These are phyloP conservation scores for Epirrita christyi DNA, from an alignment of 2,888 invertebrate genomes.

Conservation along the genomic window DNA sequence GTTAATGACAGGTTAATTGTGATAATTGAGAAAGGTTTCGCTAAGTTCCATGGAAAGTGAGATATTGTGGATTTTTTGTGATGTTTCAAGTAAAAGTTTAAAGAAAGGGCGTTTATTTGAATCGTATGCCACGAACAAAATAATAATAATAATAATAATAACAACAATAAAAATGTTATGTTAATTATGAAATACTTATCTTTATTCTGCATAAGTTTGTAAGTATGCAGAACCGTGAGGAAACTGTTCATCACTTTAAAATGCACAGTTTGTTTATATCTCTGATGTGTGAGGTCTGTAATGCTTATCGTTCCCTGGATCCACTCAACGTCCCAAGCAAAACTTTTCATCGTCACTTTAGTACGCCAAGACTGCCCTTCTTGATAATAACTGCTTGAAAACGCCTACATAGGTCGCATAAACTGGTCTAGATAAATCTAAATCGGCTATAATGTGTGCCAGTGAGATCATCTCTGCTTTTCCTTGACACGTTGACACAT, in stretches of 20 bases:
- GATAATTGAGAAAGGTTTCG: slow-evolving; percentile 35
- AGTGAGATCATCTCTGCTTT: slow-evolving; percentile 41
- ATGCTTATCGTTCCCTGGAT: background rate
- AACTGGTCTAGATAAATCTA: slow-evolving; percentile 44
- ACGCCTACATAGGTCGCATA: slow-evolving; percentile 37
- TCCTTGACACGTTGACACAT: slow-evolving; percentile 39
- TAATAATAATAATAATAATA: no score
- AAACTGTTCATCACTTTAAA: no score
- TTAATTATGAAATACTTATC: no score
- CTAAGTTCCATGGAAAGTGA: slow-evolving; percentile 28
- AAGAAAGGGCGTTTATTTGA: no score
- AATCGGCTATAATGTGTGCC: slow-evolving; percentile 37
- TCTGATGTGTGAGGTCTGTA: no score
- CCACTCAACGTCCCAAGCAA: slow-evolving; percentile 8
- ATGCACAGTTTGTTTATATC: no score
- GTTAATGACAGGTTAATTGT: slow-evolving; percentile 39
- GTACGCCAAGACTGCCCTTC: slow-evolving; percentile 38
- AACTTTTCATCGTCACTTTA: slow-evolving; percentile 9
- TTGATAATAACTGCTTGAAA: slow-evolving; percentile 17
- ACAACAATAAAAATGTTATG: no score
- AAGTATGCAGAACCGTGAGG: no score
- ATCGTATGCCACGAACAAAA: no score
- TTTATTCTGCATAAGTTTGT: no score
- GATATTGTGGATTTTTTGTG: slow-evolving; percentile 17
- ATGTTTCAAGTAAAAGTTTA: background rate